phyloP scores from a whole-genome alignment of 1,140 invertebrate species.

The Chionoecetes opilio region DNA sequence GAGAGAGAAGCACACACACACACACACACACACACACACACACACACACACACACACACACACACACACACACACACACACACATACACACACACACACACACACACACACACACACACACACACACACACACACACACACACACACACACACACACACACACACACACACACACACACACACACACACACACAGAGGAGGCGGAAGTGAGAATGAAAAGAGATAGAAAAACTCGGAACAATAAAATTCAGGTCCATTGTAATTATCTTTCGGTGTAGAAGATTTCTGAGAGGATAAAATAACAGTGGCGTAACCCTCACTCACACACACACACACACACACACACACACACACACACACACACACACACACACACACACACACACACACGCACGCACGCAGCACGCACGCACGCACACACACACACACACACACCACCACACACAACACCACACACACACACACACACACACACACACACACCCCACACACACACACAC shows the following conservation, averaged over 20 bases:
- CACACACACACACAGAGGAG: not conserved
- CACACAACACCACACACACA: too few relatives aligned
- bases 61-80: not conserved
- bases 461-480: too few relatives aligned
- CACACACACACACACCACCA: too few relatives aligned
- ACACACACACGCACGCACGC: too few relatives aligned
- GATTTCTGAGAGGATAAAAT: not conserved
- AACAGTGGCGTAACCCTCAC: not conserved
- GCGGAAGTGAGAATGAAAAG: not conserved
- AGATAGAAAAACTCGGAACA: not conserved
- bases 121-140: not conserved
- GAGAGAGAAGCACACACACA: too few relatives aligned
- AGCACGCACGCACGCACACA: too few relatives aligned
- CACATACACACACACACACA: not conserved
- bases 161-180: not conserved
- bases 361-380: too few relatives aligned
- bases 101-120: not conserved
- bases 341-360: too few relatives aligned
- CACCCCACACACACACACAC: too few relatives aligned
- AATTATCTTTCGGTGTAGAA: not conserved
- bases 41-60: too few relatives aligned
- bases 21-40: too few relatives aligned
- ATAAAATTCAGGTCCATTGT: not conserved
- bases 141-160: not conserved
- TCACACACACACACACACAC: too few relatives aligned